Conservation (phyloP, 2,888 invertebrate species). For the Schrankia costaestrigalis region DNA sequence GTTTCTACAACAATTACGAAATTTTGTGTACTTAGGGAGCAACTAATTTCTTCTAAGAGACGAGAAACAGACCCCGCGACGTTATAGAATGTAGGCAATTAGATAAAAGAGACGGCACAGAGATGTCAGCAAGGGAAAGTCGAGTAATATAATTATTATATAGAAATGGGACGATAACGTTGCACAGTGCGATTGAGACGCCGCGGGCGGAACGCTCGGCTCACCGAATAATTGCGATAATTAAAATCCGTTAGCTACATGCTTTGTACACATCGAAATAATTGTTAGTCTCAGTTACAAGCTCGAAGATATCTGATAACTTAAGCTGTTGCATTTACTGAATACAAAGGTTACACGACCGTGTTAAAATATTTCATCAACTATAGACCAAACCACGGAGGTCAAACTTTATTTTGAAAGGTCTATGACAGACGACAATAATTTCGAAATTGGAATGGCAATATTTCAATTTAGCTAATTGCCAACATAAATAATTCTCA, state of each 20-base stretch:
- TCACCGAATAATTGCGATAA: slow-evolving; percentile 29
- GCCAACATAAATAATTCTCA: slow-evolving; percentile 11
- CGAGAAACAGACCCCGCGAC: slow-evolving; percentile 42
- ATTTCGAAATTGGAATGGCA: background rate
- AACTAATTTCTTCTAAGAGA: slow-evolving; percentile 56
- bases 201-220: slow-evolving; percentile 35
- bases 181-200: slow-evolving; percentile 35
- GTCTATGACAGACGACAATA: background rate
- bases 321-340: slow-evolving; percentile 2
- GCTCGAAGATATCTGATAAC: slow-evolving; percentile 11
- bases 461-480: slow-evolving; percentile 2
- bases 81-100: slow-evolving; percentile 62
- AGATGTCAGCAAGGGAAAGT: slow-evolving; percentile 67
- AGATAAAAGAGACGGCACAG: slow-evolving; percentile 69
- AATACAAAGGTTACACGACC: slow-evolving; percentile 1
- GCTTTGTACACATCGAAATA: slow-evolving; percentile 16
- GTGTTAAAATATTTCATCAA: slow-evolving; percentile 5
- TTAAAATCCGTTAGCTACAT: slow-evolving; percentile 25
- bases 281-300: slow-evolving; percentile 11
- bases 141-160: slow-evolving; percentile 72
- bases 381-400: background rate
- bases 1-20: slow-evolving; percentile 56
- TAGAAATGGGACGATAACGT: slow-evolving; percentile 59
- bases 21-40: slow-evolving; percentile 47
- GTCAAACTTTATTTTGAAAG: background rate